Evolutionary conservation across 1,140 invertebrate species (phyloP).

Genomic region (Cepaea nemoralis): DNA sequence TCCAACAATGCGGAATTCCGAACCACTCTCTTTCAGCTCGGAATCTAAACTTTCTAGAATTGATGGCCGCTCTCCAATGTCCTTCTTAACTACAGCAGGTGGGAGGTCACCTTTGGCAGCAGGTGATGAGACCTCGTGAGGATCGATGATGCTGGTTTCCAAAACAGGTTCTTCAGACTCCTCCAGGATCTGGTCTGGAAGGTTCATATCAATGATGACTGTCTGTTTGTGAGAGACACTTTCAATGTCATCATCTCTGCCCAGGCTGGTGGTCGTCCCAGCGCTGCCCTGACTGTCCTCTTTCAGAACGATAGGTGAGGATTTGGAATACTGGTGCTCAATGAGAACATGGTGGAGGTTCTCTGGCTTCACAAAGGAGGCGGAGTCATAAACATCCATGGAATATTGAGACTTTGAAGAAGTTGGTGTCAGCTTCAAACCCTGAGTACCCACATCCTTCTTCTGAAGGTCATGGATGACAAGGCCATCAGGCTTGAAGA

Average conservation of each 20-base stretch:
- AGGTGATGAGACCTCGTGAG: not conserved
- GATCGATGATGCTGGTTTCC: not conserved
- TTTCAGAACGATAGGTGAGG: not conserved
- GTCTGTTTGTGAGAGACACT: slow-evolving; percentile 19
- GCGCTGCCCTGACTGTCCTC: not conserved
- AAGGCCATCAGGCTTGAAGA: slow-evolving; percentile 54
- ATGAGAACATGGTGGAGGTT: slow-evolving; percentile 23
- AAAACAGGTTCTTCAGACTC: slow-evolving; percentile 8
- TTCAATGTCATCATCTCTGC: slow-evolving; percentile 33
- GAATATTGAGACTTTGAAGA: not conserved
- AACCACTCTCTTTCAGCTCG: slow-evolving; percentile 31
- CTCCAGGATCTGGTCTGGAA: slow-evolving; percentile 29
- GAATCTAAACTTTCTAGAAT: slow-evolving; percentile 28
- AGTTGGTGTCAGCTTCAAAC: not conserved
- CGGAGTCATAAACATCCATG: not conserved
- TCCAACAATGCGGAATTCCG: slow-evolving; percentile 36
- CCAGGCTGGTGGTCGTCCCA: not conserved
- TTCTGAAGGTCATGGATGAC: slow-evolving; percentile 45
- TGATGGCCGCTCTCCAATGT: not conserved
- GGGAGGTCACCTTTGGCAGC: not conserved
- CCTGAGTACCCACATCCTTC: slow-evolving; percentile 24
- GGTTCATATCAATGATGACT: slow-evolving; percentile 33
- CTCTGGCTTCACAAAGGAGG: not conserved
- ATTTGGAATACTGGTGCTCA: slow-evolving; percentile 37
- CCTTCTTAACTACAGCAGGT: not conserved